Conservation (phyloP, 2,113 vertebrate genomes). For the Noctilio leporinus region DNA sequence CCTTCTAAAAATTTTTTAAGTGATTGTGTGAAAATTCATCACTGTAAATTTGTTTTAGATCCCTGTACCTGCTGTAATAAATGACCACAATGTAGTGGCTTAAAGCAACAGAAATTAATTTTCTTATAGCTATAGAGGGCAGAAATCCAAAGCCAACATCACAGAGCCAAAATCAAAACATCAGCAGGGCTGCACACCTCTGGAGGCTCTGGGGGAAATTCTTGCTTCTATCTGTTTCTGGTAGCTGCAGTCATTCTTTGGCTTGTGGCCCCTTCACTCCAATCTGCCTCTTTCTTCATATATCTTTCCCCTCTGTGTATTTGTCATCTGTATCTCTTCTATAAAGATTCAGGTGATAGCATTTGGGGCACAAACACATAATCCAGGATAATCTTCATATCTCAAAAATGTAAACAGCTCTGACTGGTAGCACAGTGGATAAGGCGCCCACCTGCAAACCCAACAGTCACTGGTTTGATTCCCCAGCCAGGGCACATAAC, state of each 20-base stretch:
- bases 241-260: background rate
- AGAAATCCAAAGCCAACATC: background rate
- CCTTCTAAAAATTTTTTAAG: too few relatives aligned
- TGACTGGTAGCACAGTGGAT: too few relatives aligned
- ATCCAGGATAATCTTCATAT: background rate
- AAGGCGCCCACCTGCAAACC: too few relatives aligned
- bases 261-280: background rate
- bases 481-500: too few relatives aligned
- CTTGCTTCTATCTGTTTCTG: background rate
- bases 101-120: background rate
- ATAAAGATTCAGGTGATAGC: background rate
- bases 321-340: background rate
- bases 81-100: background rate
- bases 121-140: background rate
- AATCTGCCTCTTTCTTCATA: background rate
- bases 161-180: rapidly evolving
- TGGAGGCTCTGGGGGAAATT: background rate
- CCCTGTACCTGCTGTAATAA: background rate
- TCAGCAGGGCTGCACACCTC: too few relatives aligned
- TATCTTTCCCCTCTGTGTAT: background rate
- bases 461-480: too few relatives aligned
- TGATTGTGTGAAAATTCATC: background rate
- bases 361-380: background rate
- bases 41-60: background rate
- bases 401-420: background rate